Evolutionary conservation across 2,113 vertebrate species (phyloP), one percentile per base, ranked within the genome.

Genomic region (Diadophis punctatus): DNA sequence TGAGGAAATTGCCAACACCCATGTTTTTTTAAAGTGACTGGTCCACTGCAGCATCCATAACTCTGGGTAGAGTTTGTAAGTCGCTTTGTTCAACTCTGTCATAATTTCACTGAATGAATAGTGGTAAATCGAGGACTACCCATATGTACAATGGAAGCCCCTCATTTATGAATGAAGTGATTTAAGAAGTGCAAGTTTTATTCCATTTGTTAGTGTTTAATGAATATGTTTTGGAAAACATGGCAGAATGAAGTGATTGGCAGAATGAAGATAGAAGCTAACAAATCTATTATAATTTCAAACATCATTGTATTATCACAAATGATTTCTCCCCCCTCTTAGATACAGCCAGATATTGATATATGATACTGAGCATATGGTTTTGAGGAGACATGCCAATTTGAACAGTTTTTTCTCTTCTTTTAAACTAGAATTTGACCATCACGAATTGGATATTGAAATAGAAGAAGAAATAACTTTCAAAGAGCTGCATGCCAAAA

Each of bases 381-480:
- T 34, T 27, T 87, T 55, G 48, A 52, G 14, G 4, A 14, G 43
- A 4, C 25, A 8, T 74, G 52, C 30, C n/a, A 34, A 4, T 2
- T 46, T 90, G 4, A 58, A 87, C 80, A 93, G 92, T 88, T 60
- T 92, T 51, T 95, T 94, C 0, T 18, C 8, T 74, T 23, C n/a
- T 74, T 30, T 93, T 92, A 52, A 89, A 95, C 14, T 0, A 98
- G 98, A 96, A 22, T 89, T 94, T 22, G 91, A 94, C 63, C 93
- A 96, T 0, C 92, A 95, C 10, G 74, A 88, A 93, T 91, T 97
- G 93, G 97, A 98, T 91, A 95, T 97, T 92, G 97, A 98, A 88
- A 95, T 96, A 11, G 97, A 98, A 95, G 97, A 97, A 95, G 94
- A 92, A 18, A 96, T 80, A 90, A 96, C 96, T 91, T 98, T 98